Base-by-base conservation (phyloP, 2,113 vertebrate species). In the Cynopterus brachyotis region DNA sequence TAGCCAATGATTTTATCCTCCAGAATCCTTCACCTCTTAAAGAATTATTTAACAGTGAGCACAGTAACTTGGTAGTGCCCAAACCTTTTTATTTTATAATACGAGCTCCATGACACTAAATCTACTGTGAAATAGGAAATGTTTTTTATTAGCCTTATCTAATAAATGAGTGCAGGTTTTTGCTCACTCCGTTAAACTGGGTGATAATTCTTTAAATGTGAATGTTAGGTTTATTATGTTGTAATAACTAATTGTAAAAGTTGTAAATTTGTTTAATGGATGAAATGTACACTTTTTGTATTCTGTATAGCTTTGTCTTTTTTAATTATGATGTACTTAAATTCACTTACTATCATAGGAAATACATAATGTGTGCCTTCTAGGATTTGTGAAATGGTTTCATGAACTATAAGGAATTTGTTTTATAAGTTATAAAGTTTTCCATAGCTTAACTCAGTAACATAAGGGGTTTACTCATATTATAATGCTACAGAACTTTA, bases 291-390 rank as follows among this genome's bases (percentile, higher is more conserved):
- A 97, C 84, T 97, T 98, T 98, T 97, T 92, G 89, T 98, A 98
- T 98, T 98, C 96, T 98, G 97, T 98, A 98, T 97, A 98, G 97
- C 97, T 95, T 92, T 97, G 70, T 95, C 96, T 98, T 98, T 99
- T 98, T 94, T 10, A 98, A 98, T 98, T 97, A 86, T 98, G 95
- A 98, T 96, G 90, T 98, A 98, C 95, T 98, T 96, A 98, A 98
- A 97, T 98, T 95, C 83, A 97, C 83, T 97, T 98, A 96, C 93
- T 97, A 96, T 98, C 93, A 96, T 98, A 97, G 97, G 95, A 97
- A 90, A 98, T 97, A 96, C 97, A 96, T 98, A 97, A 98, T 80
- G 98, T 98, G 98, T 99, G 98, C 98, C 98, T 98, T 99, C 98
- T 98, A 96, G 98, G 97, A 97, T 97, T 96, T 69, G 95, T 95